A percentile compares a stretch with the other conserved stretches of the same genome.
These are phyloP conservation scores for Vulpes ferrilata DNA, from an alignment of 2,113 vertebrate species.

Conservation along the genomic window DNA sequence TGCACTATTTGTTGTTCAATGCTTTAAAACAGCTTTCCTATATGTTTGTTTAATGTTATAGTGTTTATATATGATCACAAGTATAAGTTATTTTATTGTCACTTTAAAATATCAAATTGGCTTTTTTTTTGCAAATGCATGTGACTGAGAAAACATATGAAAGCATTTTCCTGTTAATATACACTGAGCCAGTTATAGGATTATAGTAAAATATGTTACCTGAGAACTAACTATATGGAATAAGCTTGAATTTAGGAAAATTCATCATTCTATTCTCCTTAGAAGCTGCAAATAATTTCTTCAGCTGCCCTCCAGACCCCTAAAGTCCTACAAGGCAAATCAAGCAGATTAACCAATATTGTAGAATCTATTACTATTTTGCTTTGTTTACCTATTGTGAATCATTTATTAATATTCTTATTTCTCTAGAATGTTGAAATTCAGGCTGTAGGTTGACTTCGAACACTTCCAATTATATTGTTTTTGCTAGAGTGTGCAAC, in stretches of 20 bases:
- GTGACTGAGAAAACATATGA: neutral
- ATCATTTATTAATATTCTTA: neutral
- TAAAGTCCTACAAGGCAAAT: neutral
- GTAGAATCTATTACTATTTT: neutral
- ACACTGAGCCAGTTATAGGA: neutral
- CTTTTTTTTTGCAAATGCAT: neutral
- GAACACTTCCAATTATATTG: neutral
- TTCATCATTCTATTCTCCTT: neutral
- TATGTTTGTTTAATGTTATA: neutral
- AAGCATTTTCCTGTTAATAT: slow-evolving; percentile 6
- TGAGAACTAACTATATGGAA: neutral
- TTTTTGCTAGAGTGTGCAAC: neutral
- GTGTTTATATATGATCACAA: neutral
- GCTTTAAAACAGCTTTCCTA: neutral
- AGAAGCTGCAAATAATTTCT: neutral
- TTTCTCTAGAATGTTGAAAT: neutral
- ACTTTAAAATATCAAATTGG: neutral
- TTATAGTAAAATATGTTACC: neutral
- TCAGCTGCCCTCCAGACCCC: neutral
- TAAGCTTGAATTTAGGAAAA: neutral
- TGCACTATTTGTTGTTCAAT: neutral
- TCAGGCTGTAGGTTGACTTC: neutral
- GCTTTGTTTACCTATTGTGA: neutral
- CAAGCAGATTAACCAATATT: neutral
- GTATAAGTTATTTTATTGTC: neutral